phyloP scores from a whole-genome alignment of 2,888 invertebrate genomes.

The Panopea generosa region DNA sequence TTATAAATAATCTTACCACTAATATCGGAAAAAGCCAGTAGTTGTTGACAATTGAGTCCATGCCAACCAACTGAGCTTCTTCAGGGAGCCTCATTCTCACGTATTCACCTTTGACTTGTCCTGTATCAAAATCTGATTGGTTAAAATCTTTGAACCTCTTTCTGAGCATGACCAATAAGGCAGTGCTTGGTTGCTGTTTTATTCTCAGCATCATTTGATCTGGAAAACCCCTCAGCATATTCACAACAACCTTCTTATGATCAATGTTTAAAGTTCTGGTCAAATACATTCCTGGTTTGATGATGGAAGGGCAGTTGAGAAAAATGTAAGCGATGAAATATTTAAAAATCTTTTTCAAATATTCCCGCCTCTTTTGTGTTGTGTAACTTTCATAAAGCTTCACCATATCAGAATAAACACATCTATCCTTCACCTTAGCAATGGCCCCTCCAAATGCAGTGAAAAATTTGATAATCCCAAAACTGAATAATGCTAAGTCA shows the following conservation, averaged over 20 bases:
- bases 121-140: conserved; percentile 67
- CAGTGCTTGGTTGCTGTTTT: conserved; percentile 80
- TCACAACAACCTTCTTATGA: conserved; percentile 78
- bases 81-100: conserved; percentile 78
- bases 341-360: conserved; percentile 82
- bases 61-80: conserved; percentile 79
- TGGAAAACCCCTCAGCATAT: conserved; percentile 83
- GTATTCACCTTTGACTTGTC: conserved; percentile 81
- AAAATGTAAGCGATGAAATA: conserved; percentile 76
- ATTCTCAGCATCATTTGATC: conserved; percentile 76
- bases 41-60: conserved; percentile 78
- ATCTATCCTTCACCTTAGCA: conserved; percentile 79
- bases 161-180: conserved; percentile 81
- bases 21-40: conserved; percentile 85
- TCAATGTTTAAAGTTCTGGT: conserved; percentile 71
- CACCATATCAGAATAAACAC: conserved; percentile 76
- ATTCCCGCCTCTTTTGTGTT: conserved; percentile 75
- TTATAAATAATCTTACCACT: conserved; percentile 83
- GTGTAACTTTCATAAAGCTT: conserved; percentile 72
- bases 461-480: conserved; percentile 84
- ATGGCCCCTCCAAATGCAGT: conserved; percentile 85
- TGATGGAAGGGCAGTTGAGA: conserved; percentile 77
- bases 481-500: conserved; percentile 84
- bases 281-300: conserved; percentile 71
- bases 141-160: conserved; percentile 73